Evolutionary conservation across 2,113 vertebrate genomes (phyloP), one percentile per base, ranked within the genome.

Genomic region (Sporophila hypoxantha): DNA sequence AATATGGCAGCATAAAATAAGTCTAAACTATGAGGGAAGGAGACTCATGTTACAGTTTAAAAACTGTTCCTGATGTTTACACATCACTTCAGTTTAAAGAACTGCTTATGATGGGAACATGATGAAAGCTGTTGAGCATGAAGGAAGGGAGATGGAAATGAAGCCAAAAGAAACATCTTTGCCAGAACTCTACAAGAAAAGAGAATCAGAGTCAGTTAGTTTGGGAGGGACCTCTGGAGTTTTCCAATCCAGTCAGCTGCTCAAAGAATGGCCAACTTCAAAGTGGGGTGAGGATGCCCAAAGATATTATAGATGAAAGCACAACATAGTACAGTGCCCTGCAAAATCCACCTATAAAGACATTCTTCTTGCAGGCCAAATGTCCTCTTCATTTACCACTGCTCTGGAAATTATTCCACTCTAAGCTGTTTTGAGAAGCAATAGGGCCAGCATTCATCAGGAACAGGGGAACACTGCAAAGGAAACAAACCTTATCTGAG

Each of bases 41-140:
- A 80, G 85, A 89, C 34, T 80, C 44, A 26, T 16, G 23, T 76
- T 91, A 73, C 47, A 80, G 74, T 69, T 90, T 70, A 89, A 91
- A 91, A 90, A 77, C 49, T 22, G 44, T 36, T 92, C 77, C 75
- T 90, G 67, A 88, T 93, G 79, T 90, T 94, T 92, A 92, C 77
- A 86, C 59, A 88, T 73, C 57, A 70, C 56, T 82, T 82, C 82
- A 84, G 74, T 83, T 94, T 82, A 66, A 92, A 86, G 83, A 93
- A 82, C 47, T 90, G 90, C 64, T 88, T 76, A 37, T 87, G 77
- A 84, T 59, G 77, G 87, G 70, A 92, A 94, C 81, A 73, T 32
- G 85, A 87, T 93, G 87, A 94, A 95, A 94, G 79, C 85, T 80
- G 57, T 42, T 80, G 61, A 80, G 76, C 82, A 49, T 70, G 71